These are phyloP conservation scores for Odontamblyopus rebecca DNA, from an alignment of 2,797 vertebrate species.

Conservation along the genomic window DNA sequence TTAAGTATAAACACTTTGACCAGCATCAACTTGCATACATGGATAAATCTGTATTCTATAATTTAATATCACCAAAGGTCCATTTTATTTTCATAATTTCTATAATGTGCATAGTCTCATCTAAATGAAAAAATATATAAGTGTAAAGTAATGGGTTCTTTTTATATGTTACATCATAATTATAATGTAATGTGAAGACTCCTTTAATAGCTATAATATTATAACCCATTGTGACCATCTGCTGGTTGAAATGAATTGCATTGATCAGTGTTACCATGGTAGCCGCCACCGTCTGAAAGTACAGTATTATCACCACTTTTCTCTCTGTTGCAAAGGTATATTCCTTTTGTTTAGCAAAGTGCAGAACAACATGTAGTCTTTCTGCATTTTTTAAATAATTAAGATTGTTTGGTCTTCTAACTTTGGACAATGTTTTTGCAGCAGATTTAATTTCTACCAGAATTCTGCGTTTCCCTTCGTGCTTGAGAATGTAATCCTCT, in stretches of 20 bases:
- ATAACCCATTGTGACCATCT: not conserved
- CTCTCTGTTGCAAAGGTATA: slow-evolving; percentile 22
- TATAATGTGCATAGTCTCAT: not conserved
- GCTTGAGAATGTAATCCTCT: slow-evolving; percentile 20
- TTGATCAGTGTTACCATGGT: not conserved
- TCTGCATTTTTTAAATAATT: not conserved
- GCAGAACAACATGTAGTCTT: not conserved
- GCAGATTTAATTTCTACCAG: not conserved
- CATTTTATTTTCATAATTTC: not conserved
- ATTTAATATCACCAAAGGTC: too few relatives aligned
- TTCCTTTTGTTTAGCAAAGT: not conserved
- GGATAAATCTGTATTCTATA: not conserved
- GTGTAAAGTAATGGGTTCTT: too few relatives aligned
- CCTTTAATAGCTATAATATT: not conserved
- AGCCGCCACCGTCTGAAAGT: not conserved
- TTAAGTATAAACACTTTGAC: not conserved
- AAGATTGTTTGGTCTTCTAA: not conserved
- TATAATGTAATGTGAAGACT: not conserved
- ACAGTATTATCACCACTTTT: not conserved
- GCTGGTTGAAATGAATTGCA: not conserved
- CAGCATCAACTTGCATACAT: not conserved
- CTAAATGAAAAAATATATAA: not conserved
- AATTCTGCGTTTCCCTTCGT: not conserved
- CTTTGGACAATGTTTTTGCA: not conserved
- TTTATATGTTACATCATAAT: not conserved